phyloP scores from a whole-genome alignment of 2,797 vertebrate species.

The Danio tinwini region DNA sequence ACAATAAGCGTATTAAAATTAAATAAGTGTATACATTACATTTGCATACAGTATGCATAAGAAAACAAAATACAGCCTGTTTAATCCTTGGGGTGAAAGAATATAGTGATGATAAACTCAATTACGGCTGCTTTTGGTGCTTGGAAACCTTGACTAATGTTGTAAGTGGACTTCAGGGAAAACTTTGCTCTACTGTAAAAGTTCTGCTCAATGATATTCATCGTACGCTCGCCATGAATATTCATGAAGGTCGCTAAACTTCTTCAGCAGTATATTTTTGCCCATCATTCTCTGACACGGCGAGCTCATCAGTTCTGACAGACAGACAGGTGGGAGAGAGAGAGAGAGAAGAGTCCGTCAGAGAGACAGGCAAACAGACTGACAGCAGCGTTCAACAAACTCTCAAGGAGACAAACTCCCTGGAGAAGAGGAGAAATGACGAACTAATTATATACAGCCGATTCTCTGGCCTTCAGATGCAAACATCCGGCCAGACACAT shows the following conservation, averaged over 20 bases:
- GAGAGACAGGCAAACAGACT: constrained; percentile 38
- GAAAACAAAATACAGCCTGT: not conserved
- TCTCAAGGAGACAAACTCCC: constrained; percentile 33
- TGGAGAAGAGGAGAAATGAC: constrained; percentile 15
- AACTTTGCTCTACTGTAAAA: constrained; percentile 28
- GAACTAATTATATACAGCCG: constrained; percentile 17
- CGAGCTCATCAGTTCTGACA: constrained; percentile 44
- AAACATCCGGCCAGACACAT: constrained; percentile 10
- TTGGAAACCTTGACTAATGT: constrained; percentile 14
- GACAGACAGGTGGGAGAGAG: constrained; percentile 36
- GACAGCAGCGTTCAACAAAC: constrained; percentile 14
- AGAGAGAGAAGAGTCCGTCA: constrained; percentile 23
- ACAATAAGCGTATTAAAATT: no score
- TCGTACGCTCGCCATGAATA: constrained; percentile 25
- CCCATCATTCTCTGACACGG: constrained; percentile 20
- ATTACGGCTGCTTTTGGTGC: not conserved
- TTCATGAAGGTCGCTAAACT: constrained; percentile 52
- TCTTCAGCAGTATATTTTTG: constrained; percentile 38
- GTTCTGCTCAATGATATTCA: constrained; percentile 36
- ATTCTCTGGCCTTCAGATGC: constrained; percentile 29
- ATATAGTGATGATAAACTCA: not conserved
- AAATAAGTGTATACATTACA: no score
- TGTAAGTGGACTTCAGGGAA: constrained; percentile 27
- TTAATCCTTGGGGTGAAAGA: constrained; percentile 10
- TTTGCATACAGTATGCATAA: not conserved